Evolutionary conservation across 2,888 invertebrate genomes (phyloP).

Genomic region (Ischnus inquisitorius): DNA sequence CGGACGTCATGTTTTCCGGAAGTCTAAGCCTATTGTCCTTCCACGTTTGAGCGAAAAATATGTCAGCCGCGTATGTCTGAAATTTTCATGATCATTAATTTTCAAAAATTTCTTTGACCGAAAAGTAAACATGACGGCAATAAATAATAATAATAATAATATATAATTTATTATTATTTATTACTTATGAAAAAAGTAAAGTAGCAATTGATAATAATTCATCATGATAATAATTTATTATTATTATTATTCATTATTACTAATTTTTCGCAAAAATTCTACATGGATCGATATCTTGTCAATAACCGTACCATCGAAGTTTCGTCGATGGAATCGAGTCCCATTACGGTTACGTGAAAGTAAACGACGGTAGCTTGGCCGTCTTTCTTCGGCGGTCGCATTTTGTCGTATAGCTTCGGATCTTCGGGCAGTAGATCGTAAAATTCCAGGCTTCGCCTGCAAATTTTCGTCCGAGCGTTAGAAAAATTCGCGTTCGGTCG

Average conservation of each 20-base stretch:
- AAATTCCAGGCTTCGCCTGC: slow-evolving; percentile 91
- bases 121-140: background rate
- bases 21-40: slow-evolving; percentile 94
- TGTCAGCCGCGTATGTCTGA: slow-evolving; percentile 95
- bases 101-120: no score
- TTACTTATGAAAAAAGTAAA: no score
- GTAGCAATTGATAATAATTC: no score
- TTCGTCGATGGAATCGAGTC: slow-evolving; percentile 97
- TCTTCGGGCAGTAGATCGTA: slow-evolving; percentile 95
- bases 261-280: background rate
- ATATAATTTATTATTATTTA: no score
- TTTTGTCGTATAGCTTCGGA: slow-evolving; percentile 95
- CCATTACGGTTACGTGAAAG: slow-evolving; percentile 98
- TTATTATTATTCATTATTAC: no score
- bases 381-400: slow-evolving; percentile 96
- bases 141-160: background rate
- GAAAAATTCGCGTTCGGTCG: slow-evolving; percentile 40
- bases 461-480: slow-evolving; percentile 55
- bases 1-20: slow-evolving; percentile 97
- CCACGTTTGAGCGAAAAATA: slow-evolving; percentile 97
- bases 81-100: slow-evolving; percentile 68
- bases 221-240: background rate
- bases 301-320: slow-evolving; percentile 93
- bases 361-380: slow-evolving; percentile 95
- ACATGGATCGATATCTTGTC: background rate